Evolutionary conservation across 2,113 vertebrate species (phyloP), one percentile per base, ranked within the genome.

Genomic region (Prunella himalayana): DNA sequence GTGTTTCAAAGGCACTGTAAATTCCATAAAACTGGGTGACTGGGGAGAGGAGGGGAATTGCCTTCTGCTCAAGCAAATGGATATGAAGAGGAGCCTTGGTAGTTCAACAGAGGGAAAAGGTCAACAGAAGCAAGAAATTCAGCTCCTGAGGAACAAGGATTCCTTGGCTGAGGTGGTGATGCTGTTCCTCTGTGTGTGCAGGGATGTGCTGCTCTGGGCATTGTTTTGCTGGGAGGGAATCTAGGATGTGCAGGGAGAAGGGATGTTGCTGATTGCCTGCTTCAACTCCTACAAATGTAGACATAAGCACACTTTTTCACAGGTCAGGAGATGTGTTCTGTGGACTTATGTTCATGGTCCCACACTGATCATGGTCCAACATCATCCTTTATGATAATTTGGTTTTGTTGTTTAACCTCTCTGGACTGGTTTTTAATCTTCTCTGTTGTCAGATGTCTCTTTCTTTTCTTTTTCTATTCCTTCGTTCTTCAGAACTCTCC

Each of bases 341-440:
- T 64, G 39, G 50, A 20, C 22, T 83, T 61, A 15, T 0, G 1
- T 70, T 70, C 22, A 15, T 66, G 39, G 21, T 87, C 11, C 42
- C 39, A 39, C 15, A 2, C 17, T 42, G 53, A 37, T 50, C 1
- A 0, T 50, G 80, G 49, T 27, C 53, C 44, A 12, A 0, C 1
- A 10, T 63, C 28, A 5, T 54, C 16, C 39, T 54, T 84, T 47
- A 24, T 20, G 31, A 19, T 53, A 66, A 60, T 45, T 81, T 4
- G 1, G 13, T 77, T 78, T 56, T 70, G 22, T 68, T 77, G 12
- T 78, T 82, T 50, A 71, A 82, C 31, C 17, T 86, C 50, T 69
- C 56, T 31, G 35, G 50, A 42, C 35, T 56, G 6, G 4, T 44
- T 78, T 90, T 37, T 44, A 50, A 10, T 25, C n/a, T 66, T 57